These are phyloP conservation scores for Tringa solitaria DNA, from an alignment of 2,113 vertebrate species.

Conservation along the genomic window DNA sequence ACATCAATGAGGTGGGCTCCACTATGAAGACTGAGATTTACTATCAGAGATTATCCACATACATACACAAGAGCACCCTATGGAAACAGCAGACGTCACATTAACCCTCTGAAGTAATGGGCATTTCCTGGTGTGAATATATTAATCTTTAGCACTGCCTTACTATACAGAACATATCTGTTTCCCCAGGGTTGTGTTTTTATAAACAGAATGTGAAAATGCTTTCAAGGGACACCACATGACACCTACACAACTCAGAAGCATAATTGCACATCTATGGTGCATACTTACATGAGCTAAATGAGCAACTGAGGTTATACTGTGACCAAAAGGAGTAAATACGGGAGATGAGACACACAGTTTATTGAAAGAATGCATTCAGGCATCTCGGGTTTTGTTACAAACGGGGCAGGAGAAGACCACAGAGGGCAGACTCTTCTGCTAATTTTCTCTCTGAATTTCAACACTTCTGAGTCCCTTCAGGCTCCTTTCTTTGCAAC, in stretches of 20 bases:
- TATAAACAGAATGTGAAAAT: not conserved
- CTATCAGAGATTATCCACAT: not conserved
- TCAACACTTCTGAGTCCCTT: not conserved
- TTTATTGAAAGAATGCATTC: not conserved
- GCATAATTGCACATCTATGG: not conserved
- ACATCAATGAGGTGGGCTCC: not conserved
- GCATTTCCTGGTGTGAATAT: not conserved
- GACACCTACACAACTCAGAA: not conserved
- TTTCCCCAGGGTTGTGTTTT: not conserved
- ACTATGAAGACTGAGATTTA: not conserved
- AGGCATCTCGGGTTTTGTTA: not conserved
- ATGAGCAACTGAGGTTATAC: not conserved
- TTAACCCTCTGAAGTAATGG: not conserved
- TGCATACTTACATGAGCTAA: not conserved
- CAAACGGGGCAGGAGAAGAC: not conserved
- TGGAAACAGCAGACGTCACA: not conserved
- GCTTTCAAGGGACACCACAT: not conserved
- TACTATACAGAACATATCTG: not conserved
- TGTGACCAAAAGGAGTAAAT: not conserved
- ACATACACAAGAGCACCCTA: not conserved
- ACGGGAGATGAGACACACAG: not conserved
- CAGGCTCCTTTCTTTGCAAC: not conserved
- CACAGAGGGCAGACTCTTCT: not conserved
- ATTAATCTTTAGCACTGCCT: not conserved
- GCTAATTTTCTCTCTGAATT: not conserved